Conservation (phyloP, 1,140 invertebrate genomes). For the Apis mellifera region DNA sequence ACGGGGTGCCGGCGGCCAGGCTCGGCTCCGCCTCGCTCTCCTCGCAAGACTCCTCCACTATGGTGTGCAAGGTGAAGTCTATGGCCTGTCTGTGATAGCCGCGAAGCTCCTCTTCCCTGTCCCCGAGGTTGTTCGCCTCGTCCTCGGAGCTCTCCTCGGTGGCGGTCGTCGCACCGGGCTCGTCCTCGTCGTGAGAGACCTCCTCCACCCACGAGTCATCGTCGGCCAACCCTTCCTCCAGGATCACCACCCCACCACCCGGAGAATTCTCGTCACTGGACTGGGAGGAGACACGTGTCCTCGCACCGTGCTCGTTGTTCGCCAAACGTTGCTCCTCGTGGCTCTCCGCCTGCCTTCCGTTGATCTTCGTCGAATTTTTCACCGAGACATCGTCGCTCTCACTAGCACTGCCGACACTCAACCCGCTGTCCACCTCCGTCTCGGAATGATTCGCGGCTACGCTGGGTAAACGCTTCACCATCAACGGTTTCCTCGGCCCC, state of each 20-base stretch:
- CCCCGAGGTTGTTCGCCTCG: slow-evolving; percentile 79
- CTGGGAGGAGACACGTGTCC: slow-evolving; percentile 53
- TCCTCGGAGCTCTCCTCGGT: slow-evolving; percentile 83
- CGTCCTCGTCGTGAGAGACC: slow-evolving; percentile 88
- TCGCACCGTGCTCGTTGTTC: slow-evolving; percentile 32
- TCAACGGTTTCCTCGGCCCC: slow-evolving; percentile 69
- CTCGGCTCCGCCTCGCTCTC: slow-evolving; percentile 90
- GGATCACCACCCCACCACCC: slow-evolving; percentile 84
- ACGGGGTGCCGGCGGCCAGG: slow-evolving; percentile 74
- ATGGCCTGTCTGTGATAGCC: slow-evolving; percentile 91
- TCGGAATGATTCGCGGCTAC: slow-evolving; percentile 64
- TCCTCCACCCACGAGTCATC: slow-evolving; percentile 95
- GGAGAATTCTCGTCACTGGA: slow-evolving; percentile 67
- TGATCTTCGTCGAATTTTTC: slow-evolving; percentile 62
- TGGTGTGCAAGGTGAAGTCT: slow-evolving; percentile 95
- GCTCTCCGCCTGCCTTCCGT: slow-evolving; percentile 13
- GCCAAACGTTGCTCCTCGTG: slow-evolving; percentile 46
- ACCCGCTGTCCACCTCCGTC: slow-evolving; percentile 74
- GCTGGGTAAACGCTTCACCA: slow-evolving; percentile 58
- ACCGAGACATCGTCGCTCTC: slow-evolving; percentile 78
- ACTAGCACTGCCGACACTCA: slow-evolving; percentile 78
- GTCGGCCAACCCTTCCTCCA: slow-evolving; percentile 91
- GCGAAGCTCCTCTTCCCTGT: slow-evolving; percentile 90
- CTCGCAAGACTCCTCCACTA: slow-evolving; percentile 96
- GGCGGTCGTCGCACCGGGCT: slow-evolving; percentile 79